Base-by-base conservation (phyloP, 1,140 invertebrate genomes). In the Paraescarpia echinospica region DNA sequence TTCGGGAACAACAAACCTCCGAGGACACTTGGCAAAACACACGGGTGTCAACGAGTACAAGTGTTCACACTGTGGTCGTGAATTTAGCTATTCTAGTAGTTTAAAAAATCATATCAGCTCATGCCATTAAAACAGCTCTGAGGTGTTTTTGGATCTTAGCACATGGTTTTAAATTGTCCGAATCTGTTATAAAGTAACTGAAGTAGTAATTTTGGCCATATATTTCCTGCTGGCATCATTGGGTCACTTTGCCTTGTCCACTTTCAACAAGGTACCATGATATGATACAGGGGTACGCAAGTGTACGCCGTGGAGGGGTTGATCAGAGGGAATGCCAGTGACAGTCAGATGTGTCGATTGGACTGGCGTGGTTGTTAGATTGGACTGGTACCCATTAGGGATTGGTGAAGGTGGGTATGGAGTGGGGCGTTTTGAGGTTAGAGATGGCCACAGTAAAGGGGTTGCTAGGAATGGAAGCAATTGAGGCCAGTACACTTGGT, bases 61-160 rank as follows among this genome's bases (percentile, higher is more conserved):
- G 89, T 97, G 98, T 96, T 96, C 98, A 95, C 95, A 97, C 93
- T 97, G 97, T 94, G 95, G 96, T 1, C 97, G 97, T 94, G 95
- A 96, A 91, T 98, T 98, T 95, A 97, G 97, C 14, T 97, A 77
- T 77, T 18, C 22, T 77, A 31, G 18, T 77, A 77, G 59, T 77
- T 77, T 77, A 18, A 77, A 77, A 77, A 77, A 77, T 77, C 59
- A 77, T 18, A 27, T 27, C 59, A 12, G 27, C 2, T 77, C 59
- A 77, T 77, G 59, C 59, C 59, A 77, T 77, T 77, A 77, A 77
- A 27, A 77, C 22, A 27, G 59, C 18, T 51, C 48, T n/a, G n/a
- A 51, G 48, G 48, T 18, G 8, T 51, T 18, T 18, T 9, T 18
- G 8, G 48, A 51, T 51, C 48, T 51, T 8, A 51, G 48, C 18